phyloP scores from a whole-genome alignment of 2,113 vertebrate species.

The Chaetodon auriga region DNA sequence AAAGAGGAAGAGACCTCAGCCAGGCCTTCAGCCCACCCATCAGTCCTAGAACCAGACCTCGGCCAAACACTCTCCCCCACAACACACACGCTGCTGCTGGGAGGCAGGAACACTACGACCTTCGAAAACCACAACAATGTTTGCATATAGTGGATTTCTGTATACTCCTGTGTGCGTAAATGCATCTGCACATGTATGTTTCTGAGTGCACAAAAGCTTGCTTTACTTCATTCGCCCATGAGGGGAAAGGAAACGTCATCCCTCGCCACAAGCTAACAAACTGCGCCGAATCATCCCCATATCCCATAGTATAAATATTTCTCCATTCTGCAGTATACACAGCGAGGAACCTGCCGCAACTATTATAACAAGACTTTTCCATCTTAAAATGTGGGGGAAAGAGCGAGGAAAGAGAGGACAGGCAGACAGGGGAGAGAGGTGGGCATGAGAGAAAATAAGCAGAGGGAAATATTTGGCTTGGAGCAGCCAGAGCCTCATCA shows the following conservation, averaged over 20 bases:
- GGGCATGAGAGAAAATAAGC: conserved; percentile 53
- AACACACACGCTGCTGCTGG: conserved; percentile 25
- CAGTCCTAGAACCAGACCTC: conserved; percentile 35
- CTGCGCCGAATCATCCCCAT: conserved; percentile 39
- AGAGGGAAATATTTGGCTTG: conserved; percentile 81
- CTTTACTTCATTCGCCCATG: background rate
- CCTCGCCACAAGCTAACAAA: conserved; percentile 56
- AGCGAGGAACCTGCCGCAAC: conserved; percentile 63
- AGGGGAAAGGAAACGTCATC: conserved; percentile 63
- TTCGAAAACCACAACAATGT: conserved; percentile 57
- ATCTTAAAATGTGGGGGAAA: conserved; percentile 42
- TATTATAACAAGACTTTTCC: conserved; percentile 74
- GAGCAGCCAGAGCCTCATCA: conserved; percentile 82
- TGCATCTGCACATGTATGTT: conserved; percentile 6
- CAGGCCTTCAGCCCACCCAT: conserved; percentile 63
- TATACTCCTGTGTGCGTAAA: conserved; percentile 11
- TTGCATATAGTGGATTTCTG: conserved; percentile 21
- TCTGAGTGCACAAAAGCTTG: background rate
- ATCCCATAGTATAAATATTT: conserved; percentile 71
- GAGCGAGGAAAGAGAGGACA: background rate
- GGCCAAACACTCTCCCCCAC: conserved; percentile 49
- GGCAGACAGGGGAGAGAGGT: background rate
- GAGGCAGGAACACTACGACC: conserved; percentile 67
- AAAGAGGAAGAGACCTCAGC: conserved; percentile 50
- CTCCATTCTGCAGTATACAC: conserved; percentile 57